These are phyloP conservation scores for Tragelaphus oryx DNA, from an alignment of 2,797 vertebrate genomes.

Conservation along the genomic window DNA sequence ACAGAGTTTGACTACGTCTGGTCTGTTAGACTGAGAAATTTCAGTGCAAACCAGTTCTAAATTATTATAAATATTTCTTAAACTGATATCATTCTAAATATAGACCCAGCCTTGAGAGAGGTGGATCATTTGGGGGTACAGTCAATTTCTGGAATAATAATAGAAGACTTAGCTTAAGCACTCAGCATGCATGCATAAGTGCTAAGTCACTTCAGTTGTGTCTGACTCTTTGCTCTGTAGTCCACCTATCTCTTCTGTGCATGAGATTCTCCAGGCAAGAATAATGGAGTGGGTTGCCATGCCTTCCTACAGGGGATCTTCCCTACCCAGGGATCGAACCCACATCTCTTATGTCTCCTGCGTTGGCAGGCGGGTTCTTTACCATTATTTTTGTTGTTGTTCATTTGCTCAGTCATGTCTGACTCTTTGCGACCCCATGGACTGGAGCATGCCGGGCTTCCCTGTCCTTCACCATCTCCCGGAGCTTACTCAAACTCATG, in stretches of 20 bases:
- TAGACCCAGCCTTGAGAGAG: background rate
- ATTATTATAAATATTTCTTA: background rate
- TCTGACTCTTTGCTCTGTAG: background rate
- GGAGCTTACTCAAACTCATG: background rate
- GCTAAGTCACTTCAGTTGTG: background rate
- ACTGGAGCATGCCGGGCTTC: background rate
- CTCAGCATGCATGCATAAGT: background rate
- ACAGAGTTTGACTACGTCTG: background rate
- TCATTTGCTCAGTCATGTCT: background rate
- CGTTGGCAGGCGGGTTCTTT: background rate
- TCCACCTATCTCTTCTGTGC: background rate
- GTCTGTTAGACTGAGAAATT: background rate
- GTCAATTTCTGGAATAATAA: background rate
- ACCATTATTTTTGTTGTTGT: background rate
- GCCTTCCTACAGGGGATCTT: background rate
- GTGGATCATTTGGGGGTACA: background rate
- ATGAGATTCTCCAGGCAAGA: background rate
- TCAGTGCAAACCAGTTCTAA: background rate
- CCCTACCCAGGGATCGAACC: background rate
- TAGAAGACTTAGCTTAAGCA: background rate
- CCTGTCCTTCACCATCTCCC: background rate
- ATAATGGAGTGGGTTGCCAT: background rate
- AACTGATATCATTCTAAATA: background rate
- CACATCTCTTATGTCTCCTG: background rate
- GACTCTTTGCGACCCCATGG: background rate